Evolutionary conservation across 2,888 invertebrate species (phyloP).

Genomic region (Dioctria rufipes): DNA sequence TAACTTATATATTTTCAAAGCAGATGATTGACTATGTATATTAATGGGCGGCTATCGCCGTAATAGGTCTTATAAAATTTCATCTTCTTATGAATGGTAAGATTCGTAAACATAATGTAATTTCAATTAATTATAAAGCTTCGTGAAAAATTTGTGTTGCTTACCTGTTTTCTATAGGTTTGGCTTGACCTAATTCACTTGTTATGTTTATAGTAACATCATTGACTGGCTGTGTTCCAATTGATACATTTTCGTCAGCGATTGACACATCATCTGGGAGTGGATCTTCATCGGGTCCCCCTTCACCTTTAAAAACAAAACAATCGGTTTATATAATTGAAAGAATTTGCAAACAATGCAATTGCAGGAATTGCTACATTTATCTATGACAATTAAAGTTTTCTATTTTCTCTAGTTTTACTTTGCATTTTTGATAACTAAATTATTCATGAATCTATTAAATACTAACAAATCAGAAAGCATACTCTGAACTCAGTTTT

Average conservation of each 20-base stretch:
- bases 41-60: no score
- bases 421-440: neutral
- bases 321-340: no score
- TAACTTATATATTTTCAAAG: no score
- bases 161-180: conserved; percentile 67
- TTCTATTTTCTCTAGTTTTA: neutral
- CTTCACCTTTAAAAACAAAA: conserved; percentile 52
- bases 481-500: neutral
- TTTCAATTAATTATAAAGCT: no score
- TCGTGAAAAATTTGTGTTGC: conserved; percentile 32
- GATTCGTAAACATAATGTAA: no score
- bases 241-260: conserved; percentile 59
- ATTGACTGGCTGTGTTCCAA: conserved; percentile 36
- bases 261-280: conserved; percentile 67
- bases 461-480: no score
- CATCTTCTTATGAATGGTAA: no score
- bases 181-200: conserved; percentile 69
- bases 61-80: no score
- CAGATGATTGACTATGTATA: no score
- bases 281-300: conserved; percentile 66
- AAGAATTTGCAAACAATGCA: neutral
- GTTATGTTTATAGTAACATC: conserved; percentile 69
- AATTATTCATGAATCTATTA: neutral
- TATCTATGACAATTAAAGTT: neutral
- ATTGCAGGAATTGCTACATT: neutral